Percentiles rank a stretch among this genome's conserved stretches.
These are phyloP conservation scores for Xestobium rufovillosum DNA, from an alignment of 2,888 invertebrate genomes.

Conservation along the genomic window DNA sequence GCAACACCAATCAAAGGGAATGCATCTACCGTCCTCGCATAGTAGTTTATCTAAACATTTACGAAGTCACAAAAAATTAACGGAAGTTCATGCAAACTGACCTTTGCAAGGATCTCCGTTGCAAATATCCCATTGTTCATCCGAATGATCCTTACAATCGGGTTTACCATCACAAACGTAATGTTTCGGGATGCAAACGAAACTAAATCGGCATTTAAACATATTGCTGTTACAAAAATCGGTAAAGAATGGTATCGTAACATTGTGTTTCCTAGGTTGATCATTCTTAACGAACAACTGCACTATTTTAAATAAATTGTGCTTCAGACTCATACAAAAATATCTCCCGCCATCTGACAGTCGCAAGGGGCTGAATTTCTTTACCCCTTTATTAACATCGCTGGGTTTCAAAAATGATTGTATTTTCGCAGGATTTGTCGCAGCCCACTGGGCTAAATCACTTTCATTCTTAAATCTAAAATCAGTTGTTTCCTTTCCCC, in stretches of 20 bases:
- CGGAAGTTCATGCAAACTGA: too few species aligned
- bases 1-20: slow-evolving; percentile 48
- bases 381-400: slow-evolving; percentile 34
- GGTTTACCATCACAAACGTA: slow-evolving; percentile 48
- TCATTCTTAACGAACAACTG: slow-evolving; percentile 32
- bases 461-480: slow-evolving; percentile 20
- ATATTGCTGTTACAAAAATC: slow-evolving; percentile 35
- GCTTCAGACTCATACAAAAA: slow-evolving; percentile 37
- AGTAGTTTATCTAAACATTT: neutral
- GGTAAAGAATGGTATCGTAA: slow-evolving; percentile 9
- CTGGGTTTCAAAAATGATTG: slow-evolving; percentile 16
- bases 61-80: slow-evolving; percentile 1
- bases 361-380: slow-evolving; percentile 33
- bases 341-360: slow-evolving; percentile 35
- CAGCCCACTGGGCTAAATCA: slow-evolving; percentile 10
- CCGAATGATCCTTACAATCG: slow-evolving; percentile 48
- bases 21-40: slow-evolving; percentile 44
- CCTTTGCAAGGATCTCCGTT: slow-evolving; percentile 44
- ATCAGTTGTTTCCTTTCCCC: slow-evolving; percentile 28
- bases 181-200: slow-evolving; percentile 44
- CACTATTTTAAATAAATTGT: slow-evolving; percentile 32
- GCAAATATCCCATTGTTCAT: slow-evolving; percentile 42
- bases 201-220: slow-evolving; percentile 36
- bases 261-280: slow-evolving; percentile 7
- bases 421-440: slow-evolving; percentile 9